Evolutionary conservation across 2,888 invertebrate species (phyloP).

Genomic region (Noctua janthe): DNA sequence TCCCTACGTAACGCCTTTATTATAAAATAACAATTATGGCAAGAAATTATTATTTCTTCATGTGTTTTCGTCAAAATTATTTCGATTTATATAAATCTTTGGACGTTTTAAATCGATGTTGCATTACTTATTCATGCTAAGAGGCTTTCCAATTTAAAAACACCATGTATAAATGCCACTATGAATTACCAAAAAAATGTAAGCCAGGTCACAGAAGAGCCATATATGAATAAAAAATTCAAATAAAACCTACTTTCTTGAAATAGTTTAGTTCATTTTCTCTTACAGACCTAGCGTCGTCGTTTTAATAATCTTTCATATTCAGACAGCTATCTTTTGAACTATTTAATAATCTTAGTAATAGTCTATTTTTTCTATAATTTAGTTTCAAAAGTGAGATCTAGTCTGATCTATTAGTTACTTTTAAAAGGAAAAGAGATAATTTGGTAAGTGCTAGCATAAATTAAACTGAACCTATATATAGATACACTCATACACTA

Average conservation of each 20-base stretch:
- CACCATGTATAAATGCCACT: constrained; percentile 67
- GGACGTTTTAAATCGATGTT: not conserved
- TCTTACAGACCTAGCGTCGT: constrained; percentile 39
- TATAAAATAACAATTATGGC: not conserved
- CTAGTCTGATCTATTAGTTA: not conserved
- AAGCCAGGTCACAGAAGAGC: constrained; percentile 59
- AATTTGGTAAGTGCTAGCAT: constrained; percentile 20
- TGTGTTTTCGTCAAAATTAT: not conserved
- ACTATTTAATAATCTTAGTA: not conserved
- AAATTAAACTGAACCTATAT: not conserved
- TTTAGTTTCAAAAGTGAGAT: constrained; percentile 23
- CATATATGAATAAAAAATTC: constrained; percentile 60
- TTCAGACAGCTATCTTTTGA: not conserved
- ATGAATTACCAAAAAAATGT: constrained; percentile 60
- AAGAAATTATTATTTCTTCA: not conserved
- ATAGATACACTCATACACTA: too few species aligned
- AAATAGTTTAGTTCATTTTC: constrained; percentile 63
- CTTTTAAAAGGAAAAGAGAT: not conserved
- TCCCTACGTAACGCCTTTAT: too few species aligned
- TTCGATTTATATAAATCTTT: not conserved
- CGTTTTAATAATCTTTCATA: constrained; percentile 1
- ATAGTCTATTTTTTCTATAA: not conserved
- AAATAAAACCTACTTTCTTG: constrained; percentile 74
- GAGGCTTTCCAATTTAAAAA: not conserved
- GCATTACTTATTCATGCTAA: not conserved